Percentiles rank a stretch among this genome's conserved stretches.
Evolutionary conservation across 2,797 vertebrate genomes (phyloP).

Genomic region (Sebastes dallii): DNA sequence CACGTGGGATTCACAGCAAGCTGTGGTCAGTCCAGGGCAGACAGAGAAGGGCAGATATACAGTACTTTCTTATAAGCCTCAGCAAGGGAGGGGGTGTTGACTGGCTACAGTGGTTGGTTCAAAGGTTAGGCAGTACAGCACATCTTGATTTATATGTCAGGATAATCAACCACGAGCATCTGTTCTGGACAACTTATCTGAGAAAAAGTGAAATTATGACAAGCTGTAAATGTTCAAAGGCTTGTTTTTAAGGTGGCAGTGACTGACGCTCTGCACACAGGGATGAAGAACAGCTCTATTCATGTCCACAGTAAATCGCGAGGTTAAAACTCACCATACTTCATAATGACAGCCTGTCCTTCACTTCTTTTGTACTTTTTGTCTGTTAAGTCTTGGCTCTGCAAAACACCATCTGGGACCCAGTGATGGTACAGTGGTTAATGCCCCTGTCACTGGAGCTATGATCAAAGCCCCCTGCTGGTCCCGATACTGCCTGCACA

Average conservation of each 20-base stretch:
- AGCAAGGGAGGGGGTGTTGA: neutral
- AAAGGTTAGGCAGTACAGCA: slow-evolving; percentile 32
- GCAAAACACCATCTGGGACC: slow-evolving; percentile 32
- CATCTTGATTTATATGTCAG: slow-evolving; percentile 37
- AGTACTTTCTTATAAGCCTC: neutral
- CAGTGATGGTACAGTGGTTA: neutral
- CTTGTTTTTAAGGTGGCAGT: slow-evolving; percentile 11
- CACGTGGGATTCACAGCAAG: slow-evolving; percentile 3
- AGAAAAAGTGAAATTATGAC: slow-evolving; percentile 30
- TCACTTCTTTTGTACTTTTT: slow-evolving; percentile 24
- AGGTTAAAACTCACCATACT: slow-evolving; percentile 27
- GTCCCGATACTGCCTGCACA: neutral
- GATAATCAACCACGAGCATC: slow-evolving; percentile 26
- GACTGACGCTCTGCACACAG: slow-evolving; percentile 16
- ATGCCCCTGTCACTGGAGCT: slow-evolving; percentile 4
- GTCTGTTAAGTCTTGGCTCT: slow-evolving; percentile 3
- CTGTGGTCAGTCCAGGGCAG: slow-evolving; percentile 10
- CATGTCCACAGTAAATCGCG: slow-evolving; percentile 43
- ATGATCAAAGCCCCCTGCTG: slow-evolving; percentile 25
- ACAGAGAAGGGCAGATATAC: neutral
- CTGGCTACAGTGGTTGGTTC: neutral
- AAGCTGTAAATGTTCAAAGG: slow-evolving; percentile 56
- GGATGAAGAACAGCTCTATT: slow-evolving; percentile 33
- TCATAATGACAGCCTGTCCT: slow-evolving; percentile 19
- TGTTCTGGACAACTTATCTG: slow-evolving; percentile 35